These are phyloP conservation scores for Myanophis thanlyinensis DNA, from an alignment of 2,113 vertebrate genomes.

Conservation along the genomic window DNA sequence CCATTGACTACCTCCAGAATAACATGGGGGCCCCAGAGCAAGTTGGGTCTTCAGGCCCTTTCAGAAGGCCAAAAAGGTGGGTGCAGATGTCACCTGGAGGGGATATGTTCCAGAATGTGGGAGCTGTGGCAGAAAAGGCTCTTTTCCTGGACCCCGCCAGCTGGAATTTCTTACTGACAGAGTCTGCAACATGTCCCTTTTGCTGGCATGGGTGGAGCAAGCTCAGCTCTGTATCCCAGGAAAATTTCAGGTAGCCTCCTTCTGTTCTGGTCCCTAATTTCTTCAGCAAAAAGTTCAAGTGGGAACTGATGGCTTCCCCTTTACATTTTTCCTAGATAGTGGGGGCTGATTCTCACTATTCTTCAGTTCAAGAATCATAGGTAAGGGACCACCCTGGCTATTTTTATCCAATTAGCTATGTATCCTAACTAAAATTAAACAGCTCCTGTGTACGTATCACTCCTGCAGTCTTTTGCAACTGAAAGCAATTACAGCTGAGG, in stretches of 20 bases:
- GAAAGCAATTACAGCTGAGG: slow-evolving; percentile 56
- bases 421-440: slow-evolving; percentile 35
- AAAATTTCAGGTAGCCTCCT: not conserved
- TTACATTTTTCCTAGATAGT: not conserved
- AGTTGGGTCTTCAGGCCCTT: not conserved
- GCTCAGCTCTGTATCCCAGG: not conserved
- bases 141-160: not conserved
- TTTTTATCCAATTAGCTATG: not conserved
- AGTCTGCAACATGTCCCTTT: not conserved
- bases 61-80: too few species aligned
- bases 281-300: not conserved
- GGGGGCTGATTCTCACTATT: not conserved
- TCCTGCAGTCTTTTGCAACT: slow-evolving; percentile 37
- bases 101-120: too few species aligned
- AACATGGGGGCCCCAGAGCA: not conserved
- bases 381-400: not conserved
- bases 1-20: not conserved
- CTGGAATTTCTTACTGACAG: not conserved
- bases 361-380: not conserved
- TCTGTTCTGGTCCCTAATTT: not conserved
- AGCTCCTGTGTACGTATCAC: slow-evolving; percentile 54
- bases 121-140: too few species aligned
- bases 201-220: not conserved
- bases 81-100: too few species aligned
- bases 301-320: not conserved